These are phyloP conservation scores for Anguilla pacifica DNA, from an alignment of 2,797 vertebrate species.

Conservation along the genomic window DNA sequence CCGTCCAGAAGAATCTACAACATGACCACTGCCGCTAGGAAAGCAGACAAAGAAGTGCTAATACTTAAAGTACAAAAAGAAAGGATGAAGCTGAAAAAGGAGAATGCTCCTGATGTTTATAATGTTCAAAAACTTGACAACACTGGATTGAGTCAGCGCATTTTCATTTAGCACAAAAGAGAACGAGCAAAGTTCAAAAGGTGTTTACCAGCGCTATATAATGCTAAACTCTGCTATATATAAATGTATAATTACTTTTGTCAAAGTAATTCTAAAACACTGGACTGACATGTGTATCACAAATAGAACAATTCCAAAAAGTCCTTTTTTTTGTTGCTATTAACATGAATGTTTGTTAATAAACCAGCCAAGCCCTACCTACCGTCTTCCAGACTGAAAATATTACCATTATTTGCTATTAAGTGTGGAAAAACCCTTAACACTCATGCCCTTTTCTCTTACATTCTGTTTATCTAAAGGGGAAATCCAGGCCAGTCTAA, in stretches of 20 bases:
- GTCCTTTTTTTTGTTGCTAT: background rate
- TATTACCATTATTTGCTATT: background rate
- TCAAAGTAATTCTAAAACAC: background rate
- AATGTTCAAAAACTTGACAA: background rate
- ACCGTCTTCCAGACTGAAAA: background rate
- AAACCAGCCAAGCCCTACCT: background rate
- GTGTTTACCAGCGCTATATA: background rate
- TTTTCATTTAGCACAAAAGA: background rate
- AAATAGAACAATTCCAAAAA: background rate
- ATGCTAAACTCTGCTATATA: background rate
- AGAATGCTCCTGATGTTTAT: background rate
- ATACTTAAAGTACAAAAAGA: background rate
- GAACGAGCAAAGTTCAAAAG: background rate
- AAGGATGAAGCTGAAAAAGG: background rate
- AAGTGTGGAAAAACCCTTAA: background rate
- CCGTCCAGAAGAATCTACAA: background rate
- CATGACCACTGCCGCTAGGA: background rate
- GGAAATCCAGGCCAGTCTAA: background rate
- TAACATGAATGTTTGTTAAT: background rate
- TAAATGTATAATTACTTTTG: background rate
- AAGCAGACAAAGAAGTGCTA: background rate
- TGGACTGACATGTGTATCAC: background rate
- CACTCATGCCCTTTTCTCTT: background rate
- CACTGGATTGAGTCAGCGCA: background rate
- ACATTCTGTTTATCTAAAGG: background rate